These are phyloP conservation scores for Sinohyriopsis cumingii DNA, from an alignment of 2,888 invertebrate species.

Conservation along the genomic window DNA sequence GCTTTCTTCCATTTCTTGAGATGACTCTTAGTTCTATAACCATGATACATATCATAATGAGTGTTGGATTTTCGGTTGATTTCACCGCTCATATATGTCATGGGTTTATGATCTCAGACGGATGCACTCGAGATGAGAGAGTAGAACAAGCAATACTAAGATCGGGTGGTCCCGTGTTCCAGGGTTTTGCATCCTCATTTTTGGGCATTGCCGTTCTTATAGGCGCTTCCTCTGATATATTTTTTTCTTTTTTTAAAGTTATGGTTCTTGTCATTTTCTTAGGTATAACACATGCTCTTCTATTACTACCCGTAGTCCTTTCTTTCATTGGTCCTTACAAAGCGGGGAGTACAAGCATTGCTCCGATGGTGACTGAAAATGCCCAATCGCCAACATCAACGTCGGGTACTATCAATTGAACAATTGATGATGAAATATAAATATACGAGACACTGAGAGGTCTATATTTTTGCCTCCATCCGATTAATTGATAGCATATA, in stretches of 20 bases:
- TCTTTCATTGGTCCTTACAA: constrained; percentile 33
- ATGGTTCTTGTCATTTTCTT: constrained; percentile 47
- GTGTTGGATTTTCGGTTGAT: constrained; percentile 61
- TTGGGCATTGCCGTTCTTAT: constrained; percentile 43
- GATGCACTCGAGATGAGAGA: constrained; percentile 19
- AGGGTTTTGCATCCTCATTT: constrained; percentile 46
- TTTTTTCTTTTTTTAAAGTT: constrained; percentile 45
- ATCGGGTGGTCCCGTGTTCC: constrained; percentile 43
- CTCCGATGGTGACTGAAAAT: constrained; percentile 4
- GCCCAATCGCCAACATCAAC: constrained; percentile 1
- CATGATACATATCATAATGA: constrained; percentile 60
- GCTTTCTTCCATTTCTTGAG: constrained; percentile 42
- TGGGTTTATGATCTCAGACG: constrained; percentile 39
- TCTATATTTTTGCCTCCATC: too few relatives aligned
- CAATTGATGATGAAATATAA: too few relatives aligned
- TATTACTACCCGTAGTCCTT: constrained; percentile 42
- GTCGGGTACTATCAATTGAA: too few relatives aligned
- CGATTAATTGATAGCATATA: too few relatives aligned
- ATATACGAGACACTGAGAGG: too few relatives aligned
- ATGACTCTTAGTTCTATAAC: constrained; percentile 60
- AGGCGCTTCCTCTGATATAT: constrained; percentile 40
- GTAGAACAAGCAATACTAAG: constrained; percentile 30
- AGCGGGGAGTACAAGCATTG: constrained; percentile 1
- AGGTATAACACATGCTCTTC: constrained; percentile 37
- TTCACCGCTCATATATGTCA: constrained; percentile 57